Evolutionary conservation across 2,113 vertebrate species (phyloP).

Genomic region (Pongo pygmaeus): DNA sequence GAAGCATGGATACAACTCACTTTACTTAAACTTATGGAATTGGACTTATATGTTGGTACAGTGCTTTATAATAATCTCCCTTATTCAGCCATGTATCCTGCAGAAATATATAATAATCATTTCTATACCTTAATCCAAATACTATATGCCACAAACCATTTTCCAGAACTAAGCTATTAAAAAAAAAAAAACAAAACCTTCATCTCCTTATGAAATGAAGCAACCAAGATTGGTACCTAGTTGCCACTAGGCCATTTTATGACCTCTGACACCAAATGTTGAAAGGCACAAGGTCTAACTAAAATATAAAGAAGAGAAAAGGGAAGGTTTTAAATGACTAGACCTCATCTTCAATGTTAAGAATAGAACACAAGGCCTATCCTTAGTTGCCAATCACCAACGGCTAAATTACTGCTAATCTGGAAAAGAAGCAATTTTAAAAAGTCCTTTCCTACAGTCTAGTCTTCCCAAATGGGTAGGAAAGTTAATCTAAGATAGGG

Average conservation of each 20-base stretch:
- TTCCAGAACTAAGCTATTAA: background rate
- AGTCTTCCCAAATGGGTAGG: background rate
- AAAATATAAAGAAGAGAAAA: slow-evolving; percentile 42
- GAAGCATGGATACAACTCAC: background rate
- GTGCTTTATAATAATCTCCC: slow-evolving; percentile 42
- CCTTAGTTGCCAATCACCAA: slow-evolving; percentile 8
- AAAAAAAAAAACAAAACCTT: background rate
- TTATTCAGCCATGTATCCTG: background rate
- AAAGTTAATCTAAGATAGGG: background rate
- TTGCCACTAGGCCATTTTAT: slow-evolving; percentile 11
- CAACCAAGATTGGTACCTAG: slow-evolving; percentile 27
- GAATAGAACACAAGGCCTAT: background rate
- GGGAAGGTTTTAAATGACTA: slow-evolving; percentile 29
- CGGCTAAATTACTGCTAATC: background rate
- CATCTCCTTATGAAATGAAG: slow-evolving; percentile 29
- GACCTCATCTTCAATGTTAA: background rate
- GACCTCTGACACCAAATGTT: background rate
- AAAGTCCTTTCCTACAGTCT: background rate
- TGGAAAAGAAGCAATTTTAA: background rate
- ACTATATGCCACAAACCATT: background rate
- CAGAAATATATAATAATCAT: slow-evolving; percentile 38
- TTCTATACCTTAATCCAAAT: slow-evolving; percentile 38
- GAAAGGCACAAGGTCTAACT: background rate
- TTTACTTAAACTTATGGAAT: slow-evolving; percentile 22
- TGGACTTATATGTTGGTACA: background rate